Evolutionary conservation across 1,140 invertebrate genomes (phyloP).

Genomic region (Tetramorium simillimum): DNA sequence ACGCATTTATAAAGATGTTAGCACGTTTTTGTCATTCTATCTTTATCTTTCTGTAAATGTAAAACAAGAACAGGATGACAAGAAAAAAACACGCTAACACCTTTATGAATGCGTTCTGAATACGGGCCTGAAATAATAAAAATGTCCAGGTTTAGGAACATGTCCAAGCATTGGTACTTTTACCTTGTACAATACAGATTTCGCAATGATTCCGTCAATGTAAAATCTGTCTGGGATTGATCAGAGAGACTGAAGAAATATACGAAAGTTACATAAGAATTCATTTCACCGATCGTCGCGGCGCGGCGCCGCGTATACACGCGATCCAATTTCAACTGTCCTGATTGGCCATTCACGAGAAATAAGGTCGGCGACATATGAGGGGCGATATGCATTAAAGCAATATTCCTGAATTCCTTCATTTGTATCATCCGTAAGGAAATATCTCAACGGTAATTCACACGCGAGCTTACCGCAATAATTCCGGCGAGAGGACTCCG

Average conservation of each 20-base stretch:
- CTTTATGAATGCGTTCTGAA: too few relatives aligned
- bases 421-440: slow-evolving; percentile 1
- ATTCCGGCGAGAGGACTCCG: slow-evolving; percentile 5
- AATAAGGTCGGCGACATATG: neutral
- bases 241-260: neutral
- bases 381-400: slow-evolving; percentile 15
- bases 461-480: slow-evolving; percentile 18
- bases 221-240: neutral
- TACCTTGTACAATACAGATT: neutral
- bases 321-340: neutral
- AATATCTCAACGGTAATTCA: slow-evolving; percentile 12
- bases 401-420: slow-evolving; percentile 26
- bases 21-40: too few relatives aligned
- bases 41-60: too few relatives aligned
- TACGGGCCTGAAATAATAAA: too few relatives aligned
- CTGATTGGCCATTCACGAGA: neutral
- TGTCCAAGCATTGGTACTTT: too few relatives aligned
- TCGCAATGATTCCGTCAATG: neutral
- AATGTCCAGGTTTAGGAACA: too few relatives aligned
- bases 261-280: neutral
- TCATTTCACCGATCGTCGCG: neutral
- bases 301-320: neutral
- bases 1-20: too few relatives aligned
- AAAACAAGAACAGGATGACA: too few relatives aligned
- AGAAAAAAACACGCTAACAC: too few relatives aligned